A percentile compares a stretch with the other conserved stretches of the same genome.
Conservation (phyloP, 2,888 invertebrate species). For the Odontocolon sp. region DNA sequence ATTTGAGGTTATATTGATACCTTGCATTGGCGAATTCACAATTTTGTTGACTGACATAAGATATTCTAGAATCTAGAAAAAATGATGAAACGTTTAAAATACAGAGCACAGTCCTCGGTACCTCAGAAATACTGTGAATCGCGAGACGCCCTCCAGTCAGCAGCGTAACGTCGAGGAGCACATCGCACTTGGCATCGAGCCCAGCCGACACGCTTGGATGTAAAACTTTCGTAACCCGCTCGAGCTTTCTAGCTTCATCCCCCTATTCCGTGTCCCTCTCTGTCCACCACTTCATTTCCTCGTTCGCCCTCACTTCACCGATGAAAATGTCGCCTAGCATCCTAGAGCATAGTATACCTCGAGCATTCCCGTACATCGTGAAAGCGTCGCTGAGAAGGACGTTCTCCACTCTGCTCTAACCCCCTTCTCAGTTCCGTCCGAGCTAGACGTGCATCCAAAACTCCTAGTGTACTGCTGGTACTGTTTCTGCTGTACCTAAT, state of each 20-base stretch:
- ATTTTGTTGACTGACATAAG: not conserved
- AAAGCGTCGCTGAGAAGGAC: conserved; percentile 15
- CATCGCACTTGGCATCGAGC: conserved; percentile 53
- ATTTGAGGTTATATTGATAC: too few species aligned
- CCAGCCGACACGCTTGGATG: conserved; percentile 44
- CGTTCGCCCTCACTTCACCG: conserved; percentile 10
- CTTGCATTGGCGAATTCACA: not conserved
- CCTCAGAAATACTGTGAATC: conserved; percentile 23
- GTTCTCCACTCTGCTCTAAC: not conserved
- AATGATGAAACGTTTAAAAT: not conserved
- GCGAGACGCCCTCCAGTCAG: conserved; percentile 34
- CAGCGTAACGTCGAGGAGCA: conserved; percentile 43
- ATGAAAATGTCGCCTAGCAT: conserved; percentile 42
- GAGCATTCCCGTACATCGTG: conserved; percentile 42
- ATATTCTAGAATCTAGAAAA: conserved; percentile 3
- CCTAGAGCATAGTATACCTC: not conserved
- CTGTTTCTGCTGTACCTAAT: conserved; percentile 41
- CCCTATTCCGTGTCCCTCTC: conserved; percentile 1
- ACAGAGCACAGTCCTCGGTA: conserved; percentile 6
- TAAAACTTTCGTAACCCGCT: conserved; percentile 46
- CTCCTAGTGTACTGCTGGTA: conserved; percentile 9
- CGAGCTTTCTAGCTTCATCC: conserved; percentile 34
- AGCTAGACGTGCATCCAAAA: conserved; percentile 9
- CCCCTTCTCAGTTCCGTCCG: not conserved
- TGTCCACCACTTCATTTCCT: not conserved